phyloP scores from a whole-genome alignment of 2,113 vertebrate genomes.

The Isurus oxyrinchus region DNA sequence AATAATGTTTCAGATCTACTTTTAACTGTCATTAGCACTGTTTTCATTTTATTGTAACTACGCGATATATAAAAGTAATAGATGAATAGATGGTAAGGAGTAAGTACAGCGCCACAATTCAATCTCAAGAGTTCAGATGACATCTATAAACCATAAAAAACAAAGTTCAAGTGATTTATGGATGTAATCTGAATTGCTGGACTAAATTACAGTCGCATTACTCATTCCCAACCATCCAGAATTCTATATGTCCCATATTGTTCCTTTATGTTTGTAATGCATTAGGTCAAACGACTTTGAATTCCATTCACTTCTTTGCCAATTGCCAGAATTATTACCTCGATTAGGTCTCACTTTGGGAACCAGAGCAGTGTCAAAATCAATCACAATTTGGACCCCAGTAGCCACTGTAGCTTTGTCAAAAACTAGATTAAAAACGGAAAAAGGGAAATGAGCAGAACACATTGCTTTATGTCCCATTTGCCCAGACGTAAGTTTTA shows the following conservation, averaged over 20 bases:
- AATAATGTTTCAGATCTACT: constrained; percentile 27
- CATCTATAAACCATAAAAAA: constrained; percentile 32
- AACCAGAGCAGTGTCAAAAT: constrained; percentile 20
- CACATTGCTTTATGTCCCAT: neutral
- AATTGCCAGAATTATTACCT: constrained; percentile 28
- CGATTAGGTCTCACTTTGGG: constrained; percentile 17
- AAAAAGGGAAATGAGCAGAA: neutral
- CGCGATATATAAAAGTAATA: constrained; percentile 30
- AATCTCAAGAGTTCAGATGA: constrained; percentile 33
- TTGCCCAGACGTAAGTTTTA: neutral
- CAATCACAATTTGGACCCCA: constrained; percentile 29
- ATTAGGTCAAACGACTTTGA: constrained; percentile 30
- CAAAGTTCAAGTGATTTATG: constrained; percentile 34
- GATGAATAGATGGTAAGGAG: constrained; percentile 33
- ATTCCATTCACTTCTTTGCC: constrained; percentile 20
- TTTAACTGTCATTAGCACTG: constrained; percentile 23
- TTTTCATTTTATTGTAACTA: constrained; percentile 13
- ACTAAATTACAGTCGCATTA: constrained; percentile 27
- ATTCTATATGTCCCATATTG: constrained; percentile 29
- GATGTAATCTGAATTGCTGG: constrained; percentile 28
- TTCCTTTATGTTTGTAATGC: constrained; percentile 9
- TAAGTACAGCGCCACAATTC: constrained; percentile 16
- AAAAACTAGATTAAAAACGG: constrained; percentile 15
- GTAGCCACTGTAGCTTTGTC: constrained; percentile 4
- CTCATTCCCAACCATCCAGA: constrained; percentile 22